phyloP scores from a whole-genome alignment of 2,797 vertebrate species.

The Mormyrus hasselquistii region DNA sequence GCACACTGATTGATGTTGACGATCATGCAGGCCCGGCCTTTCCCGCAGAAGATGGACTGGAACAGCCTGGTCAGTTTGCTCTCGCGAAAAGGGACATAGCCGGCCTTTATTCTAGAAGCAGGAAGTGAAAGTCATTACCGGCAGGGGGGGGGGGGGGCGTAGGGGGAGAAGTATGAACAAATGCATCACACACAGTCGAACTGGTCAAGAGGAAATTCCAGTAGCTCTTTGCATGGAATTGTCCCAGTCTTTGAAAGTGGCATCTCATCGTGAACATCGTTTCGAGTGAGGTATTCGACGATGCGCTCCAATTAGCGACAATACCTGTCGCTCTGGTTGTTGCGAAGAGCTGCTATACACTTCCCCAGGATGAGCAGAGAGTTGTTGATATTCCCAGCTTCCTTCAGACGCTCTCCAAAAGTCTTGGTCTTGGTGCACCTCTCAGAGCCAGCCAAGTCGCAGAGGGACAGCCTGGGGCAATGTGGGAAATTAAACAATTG shows the following conservation, averaged over 20 bases:
- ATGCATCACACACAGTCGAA: not conserved
- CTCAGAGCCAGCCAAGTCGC: conserved; percentile 86
- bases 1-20: conserved; percentile 83
- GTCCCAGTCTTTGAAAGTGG: not conserved
- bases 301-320: not conserved
- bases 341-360: conserved; percentile 76
- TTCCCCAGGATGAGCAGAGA: conserved; percentile 87
- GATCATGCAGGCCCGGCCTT: conserved; percentile 79
- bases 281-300: not conserved
- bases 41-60: conserved; percentile 78
- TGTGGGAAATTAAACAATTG: not conserved
- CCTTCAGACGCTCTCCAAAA: conserved; percentile 78
- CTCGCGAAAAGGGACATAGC: conserved; percentile 79
- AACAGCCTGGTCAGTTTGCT: conserved; percentile 86
- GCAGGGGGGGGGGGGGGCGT: not conserved
- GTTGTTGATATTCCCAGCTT: conserved; percentile 86
- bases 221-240: not conserved
- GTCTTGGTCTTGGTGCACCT: conserved; percentile 82
- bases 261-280: not conserved
- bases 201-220: not conserved
- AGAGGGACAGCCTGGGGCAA: conserved; percentile 71
- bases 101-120: conserved; percentile 55
- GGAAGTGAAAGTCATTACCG: not conserved
- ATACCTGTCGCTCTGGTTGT: conserved; percentile 72
- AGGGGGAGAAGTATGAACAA: not conserved